Conservation (phyloP, 2,888 invertebrate species). For the Acholoe squamosa region DNA sequence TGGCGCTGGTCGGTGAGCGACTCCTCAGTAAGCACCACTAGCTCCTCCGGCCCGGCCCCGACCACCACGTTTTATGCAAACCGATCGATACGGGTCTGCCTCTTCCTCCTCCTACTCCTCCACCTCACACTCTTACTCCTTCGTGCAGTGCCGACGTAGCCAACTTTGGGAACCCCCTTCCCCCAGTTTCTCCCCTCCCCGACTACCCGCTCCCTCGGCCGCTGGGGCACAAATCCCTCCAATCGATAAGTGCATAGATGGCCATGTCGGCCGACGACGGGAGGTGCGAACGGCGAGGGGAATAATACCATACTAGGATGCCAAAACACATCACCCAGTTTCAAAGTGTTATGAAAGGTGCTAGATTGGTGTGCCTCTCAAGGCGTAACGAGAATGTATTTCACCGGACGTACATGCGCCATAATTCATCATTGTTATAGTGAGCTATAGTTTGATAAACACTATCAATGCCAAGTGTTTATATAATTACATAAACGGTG, state of each 20-base stretch:
- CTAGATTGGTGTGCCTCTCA: too few species aligned
- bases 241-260: conserved; percentile 62
- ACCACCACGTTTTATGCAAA: conserved; percentile 42
- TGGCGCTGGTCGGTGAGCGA: conserved; percentile 31
- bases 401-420: too few species aligned
- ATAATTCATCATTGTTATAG: too few species aligned
- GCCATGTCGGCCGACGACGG: neutral
- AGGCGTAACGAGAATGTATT: too few species aligned
- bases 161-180: neutral
- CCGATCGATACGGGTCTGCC: conserved; percentile 35
- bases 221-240: conserved; percentile 54
- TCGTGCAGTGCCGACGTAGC: neutral
- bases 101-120: conserved; percentile 40
- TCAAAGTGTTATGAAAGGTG: conserved; percentile 1
- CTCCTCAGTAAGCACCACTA: conserved; percentile 30
- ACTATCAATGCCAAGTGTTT: too few species aligned
- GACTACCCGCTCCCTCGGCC: neutral
- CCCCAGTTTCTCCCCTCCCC: neutral
- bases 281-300: neutral
- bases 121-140: neutral
- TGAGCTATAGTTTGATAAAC: too few species aligned
- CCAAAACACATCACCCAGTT: neutral
- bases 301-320: conserved; percentile 12
- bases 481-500: too few species aligned
- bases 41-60: neutral